phyloP scores from a whole-genome alignment of 2,113 vertebrate genomes.

The Vulpes ferrilata region DNA sequence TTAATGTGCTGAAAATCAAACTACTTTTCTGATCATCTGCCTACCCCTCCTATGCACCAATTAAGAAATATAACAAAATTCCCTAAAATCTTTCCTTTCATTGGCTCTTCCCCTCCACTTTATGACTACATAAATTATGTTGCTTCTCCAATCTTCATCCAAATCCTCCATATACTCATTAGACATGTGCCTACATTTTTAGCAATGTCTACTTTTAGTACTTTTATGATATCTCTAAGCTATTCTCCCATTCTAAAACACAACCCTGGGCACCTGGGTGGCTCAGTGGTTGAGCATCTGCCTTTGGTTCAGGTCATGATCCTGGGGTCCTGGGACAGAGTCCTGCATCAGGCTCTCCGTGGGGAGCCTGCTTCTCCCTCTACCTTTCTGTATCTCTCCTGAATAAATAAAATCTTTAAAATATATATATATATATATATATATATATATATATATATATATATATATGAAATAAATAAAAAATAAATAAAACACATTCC shows the following conservation, averaged over 20 bases:
- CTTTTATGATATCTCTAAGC: background rate
- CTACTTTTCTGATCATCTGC: constrained; percentile 22
- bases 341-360: too few relatives aligned
- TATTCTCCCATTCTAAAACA: background rate
- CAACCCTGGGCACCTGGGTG: background rate
- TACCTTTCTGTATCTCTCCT: too few relatives aligned
- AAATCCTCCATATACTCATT: background rate
- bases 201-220: background rate
- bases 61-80: constrained; percentile 11
- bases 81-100: background rate
- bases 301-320: too few relatives aligned
- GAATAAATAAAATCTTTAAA: too few relatives aligned
- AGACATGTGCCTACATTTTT: background rate
- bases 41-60: background rate
- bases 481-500: background rate
- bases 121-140: background rate
- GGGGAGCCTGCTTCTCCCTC: too few relatives aligned
- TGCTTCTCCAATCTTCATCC: background rate
- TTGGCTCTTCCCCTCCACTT: background rate
- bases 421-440: too few relatives aligned
- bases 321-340: too few relatives aligned
- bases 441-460: too few relatives aligned
- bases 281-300: too few relatives aligned
- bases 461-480: too few relatives aligned
- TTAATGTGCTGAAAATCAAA: constrained; percentile 38